Percentiles rank a stretch among this genome's conserved stretches.
These are phyloP conservation scores for Amaurobius ferox DNA, from an alignment of 2,888 invertebrate genomes.

Conservation along the genomic window DNA sequence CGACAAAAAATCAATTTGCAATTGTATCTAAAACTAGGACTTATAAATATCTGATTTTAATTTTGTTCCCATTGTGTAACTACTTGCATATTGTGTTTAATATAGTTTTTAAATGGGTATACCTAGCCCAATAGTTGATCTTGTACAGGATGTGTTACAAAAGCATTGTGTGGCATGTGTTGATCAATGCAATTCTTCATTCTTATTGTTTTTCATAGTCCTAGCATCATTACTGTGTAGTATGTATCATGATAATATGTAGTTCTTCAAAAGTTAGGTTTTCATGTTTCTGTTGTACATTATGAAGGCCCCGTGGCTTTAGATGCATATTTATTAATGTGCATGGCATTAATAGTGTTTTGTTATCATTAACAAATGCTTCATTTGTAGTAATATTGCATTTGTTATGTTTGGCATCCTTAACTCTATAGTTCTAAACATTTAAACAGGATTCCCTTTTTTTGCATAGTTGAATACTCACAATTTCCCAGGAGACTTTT, in stretches of 20 bases:
- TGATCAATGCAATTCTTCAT: background rate
- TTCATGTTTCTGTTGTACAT: background rate
- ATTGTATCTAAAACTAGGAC: constrained; percentile 43
- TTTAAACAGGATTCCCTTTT: too few species aligned
- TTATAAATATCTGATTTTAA: constrained; percentile 56
- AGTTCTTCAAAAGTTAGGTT: background rate
- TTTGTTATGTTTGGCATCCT: too few species aligned
- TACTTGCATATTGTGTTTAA: constrained; percentile 66
- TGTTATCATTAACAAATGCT: too few species aligned
- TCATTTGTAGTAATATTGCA: too few species aligned
- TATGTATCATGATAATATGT: background rate
- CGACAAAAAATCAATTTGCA: constrained; percentile 46
- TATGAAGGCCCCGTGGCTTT: background rate
- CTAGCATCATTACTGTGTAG: constrained; percentile 1
- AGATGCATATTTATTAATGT: background rate
- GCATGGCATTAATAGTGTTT: background rate
- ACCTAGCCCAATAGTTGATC: constrained; percentile 61
- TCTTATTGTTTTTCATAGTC: background rate
- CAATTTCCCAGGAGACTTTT: too few species aligned
- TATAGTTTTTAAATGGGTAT: constrained; percentile 64
- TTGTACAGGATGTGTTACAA: constrained; percentile 61
- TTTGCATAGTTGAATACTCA: too few species aligned
- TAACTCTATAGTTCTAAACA: too few species aligned
- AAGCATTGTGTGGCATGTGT: constrained; percentile 41
- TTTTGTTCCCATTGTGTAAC: constrained; percentile 58